Conservation (phyloP, 2,888 invertebrate genomes). For the Heliconius erato region DNA sequence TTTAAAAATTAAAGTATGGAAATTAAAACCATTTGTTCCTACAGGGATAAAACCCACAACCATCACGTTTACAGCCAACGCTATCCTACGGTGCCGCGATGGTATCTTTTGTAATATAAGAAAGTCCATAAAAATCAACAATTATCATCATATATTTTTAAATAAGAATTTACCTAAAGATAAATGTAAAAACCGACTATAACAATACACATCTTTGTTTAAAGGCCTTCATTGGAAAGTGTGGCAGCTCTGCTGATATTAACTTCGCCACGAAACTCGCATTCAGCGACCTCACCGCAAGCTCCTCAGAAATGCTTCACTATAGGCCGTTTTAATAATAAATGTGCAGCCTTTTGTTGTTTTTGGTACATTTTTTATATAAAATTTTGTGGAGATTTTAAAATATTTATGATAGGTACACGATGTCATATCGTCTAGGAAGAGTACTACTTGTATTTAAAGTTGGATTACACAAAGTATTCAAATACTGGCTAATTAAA, state of each 20-base stretch:
- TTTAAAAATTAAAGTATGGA: no score
- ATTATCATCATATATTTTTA: background rate
- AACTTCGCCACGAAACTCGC: slow-evolving; percentile 46
- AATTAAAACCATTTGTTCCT: no score
- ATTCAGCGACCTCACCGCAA: slow-evolving; percentile 45
- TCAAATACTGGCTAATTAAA: no score
- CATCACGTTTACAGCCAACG: background rate
- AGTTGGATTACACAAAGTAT: background rate
- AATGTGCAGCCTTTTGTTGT: slow-evolving; percentile 25
- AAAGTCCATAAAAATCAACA: background rate
- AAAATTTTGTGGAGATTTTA: background rate
- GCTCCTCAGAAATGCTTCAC: slow-evolving; percentile 42
- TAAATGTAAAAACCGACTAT: slow-evolving; percentile 17
- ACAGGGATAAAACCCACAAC: background rate
- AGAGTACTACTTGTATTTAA: background rate
- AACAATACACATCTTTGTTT: slow-evolving; percentile 38
- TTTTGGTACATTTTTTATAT: background rate
- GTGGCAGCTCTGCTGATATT: slow-evolving; percentile 44
- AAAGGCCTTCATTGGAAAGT: slow-evolving; percentile 36
- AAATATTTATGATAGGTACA: no score
- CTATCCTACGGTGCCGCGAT: background rate
- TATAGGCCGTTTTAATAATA: slow-evolving; percentile 31
- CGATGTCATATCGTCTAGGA: background rate
- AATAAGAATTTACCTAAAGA: background rate
- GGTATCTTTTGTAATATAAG: background rate